Base-by-base conservation (phyloP, 2,888 invertebrate species). In the Dioctria linearis region DNA sequence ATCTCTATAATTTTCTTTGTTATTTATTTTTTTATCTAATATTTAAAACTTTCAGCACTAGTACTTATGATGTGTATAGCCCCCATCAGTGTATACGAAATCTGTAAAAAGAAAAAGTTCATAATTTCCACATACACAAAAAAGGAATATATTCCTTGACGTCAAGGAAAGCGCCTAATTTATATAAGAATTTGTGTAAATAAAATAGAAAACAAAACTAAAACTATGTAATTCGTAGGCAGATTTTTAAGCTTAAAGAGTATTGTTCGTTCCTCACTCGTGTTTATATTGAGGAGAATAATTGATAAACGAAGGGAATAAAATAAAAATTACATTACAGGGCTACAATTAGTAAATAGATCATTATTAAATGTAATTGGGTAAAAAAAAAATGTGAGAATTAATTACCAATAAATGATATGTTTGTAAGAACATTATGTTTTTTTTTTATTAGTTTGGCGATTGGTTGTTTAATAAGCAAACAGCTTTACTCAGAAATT, bases 261-360 rank as follows among this genome's bases (percentile, higher is more conserved):
- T 46, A 46, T 71, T 51, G 71, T 71, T 54, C 71, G 39, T 51
- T 54, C 54, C 43, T 71, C 71, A 40, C 40, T 54, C 25, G 25
- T 54, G 54, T 54, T 71, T 40, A 54, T 54, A 71, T 71, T 71
- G n/a, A 25, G 46, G 43, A 54, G 54, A 43, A 54, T 49, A 40
- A 75, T 46, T 59, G 75, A 75, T 75, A 59, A 49, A 59, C 39
- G 71, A 73, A 75, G 46, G 42, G 61, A 25, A 43, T 59, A 25
- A 25, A 25, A 25, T 25, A 42, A 75, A 78, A 66, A 54, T 66
- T 78, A 66, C 43, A 78, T 78, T 78, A 78, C 78, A 78, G 78
- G 78, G 78, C 78, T 66, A 78, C 63, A 49, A 66, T 39, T 71
- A 71, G 71, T 51, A 39, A 78, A 51, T 65, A 78, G 65, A 66